Conservation (phyloP, 1,140 invertebrate genomes). For the Ridgeia piscesae region DNA sequence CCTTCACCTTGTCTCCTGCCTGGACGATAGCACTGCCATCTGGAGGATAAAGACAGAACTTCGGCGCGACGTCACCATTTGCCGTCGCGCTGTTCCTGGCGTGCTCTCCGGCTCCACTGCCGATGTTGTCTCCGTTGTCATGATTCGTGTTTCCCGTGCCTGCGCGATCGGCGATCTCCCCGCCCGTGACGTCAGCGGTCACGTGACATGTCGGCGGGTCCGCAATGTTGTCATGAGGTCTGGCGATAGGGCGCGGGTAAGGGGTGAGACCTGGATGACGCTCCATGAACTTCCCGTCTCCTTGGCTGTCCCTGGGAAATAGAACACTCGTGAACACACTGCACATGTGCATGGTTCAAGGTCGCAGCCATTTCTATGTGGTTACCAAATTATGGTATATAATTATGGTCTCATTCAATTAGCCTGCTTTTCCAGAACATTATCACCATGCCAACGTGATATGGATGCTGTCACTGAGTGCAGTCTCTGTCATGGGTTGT, state of each 20-base stretch:
- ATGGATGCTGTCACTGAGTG: too few species aligned
- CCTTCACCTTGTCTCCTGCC: not conserved
- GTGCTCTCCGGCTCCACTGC: not conserved
- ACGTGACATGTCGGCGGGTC: not conserved
- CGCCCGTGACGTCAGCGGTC: not conserved
- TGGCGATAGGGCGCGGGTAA: not conserved
- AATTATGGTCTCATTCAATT: too few species aligned
- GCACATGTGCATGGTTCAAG: too few species aligned
- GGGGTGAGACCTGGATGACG: not conserved
- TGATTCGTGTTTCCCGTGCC: not conserved
- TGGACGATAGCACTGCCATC: not conserved
- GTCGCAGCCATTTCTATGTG: not conserved
- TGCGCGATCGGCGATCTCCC: not conserved
- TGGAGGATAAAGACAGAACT: not conserved
- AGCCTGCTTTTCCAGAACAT: too few species aligned
- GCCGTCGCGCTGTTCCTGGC: not conserved
- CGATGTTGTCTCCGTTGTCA: not conserved
- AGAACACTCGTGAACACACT: too few species aligned
- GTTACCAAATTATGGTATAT: too few species aligned
- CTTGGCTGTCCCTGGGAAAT: not conserved
- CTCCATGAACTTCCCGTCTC: not conserved
- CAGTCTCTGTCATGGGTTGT: too few species aligned
- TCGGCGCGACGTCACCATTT: too few species aligned
- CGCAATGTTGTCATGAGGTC: not conserved
- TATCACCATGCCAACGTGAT: too few species aligned